phyloP scores from a whole-genome alignment of 64 coral and sea anemone genomes.

The Platygyra sinensis region DNA sequence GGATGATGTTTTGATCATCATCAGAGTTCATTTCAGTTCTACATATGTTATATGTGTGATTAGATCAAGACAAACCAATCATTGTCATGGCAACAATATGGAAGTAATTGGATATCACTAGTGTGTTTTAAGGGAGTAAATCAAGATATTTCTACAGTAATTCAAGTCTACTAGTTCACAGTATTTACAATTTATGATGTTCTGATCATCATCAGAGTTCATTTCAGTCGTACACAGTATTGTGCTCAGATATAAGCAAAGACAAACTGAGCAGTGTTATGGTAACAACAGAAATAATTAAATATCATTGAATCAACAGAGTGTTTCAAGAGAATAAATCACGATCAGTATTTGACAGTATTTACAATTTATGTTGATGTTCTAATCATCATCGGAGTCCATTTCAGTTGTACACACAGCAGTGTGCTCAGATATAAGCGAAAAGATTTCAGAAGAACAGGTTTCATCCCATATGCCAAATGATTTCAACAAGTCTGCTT shows the following conservation, averaged over 20 bases:
- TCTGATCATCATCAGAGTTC: too few species aligned
- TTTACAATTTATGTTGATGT: conserved; percentile 8
- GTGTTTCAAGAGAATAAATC: too few species aligned
- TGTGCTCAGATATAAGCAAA: conserved; percentile 22
- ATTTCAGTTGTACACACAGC: conserved; percentile 29
- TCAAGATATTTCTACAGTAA: too few species aligned
- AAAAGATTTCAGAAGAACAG: conserved; percentile 60
- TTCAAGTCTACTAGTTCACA: too few species aligned
- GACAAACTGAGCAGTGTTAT: too few species aligned
- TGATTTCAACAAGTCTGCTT: conserved; percentile 36
- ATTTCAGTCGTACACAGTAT: too few species aligned
- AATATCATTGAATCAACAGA: too few species aligned
- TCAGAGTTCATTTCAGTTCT: conserved; percentile 23
- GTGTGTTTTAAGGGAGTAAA: too few species aligned
- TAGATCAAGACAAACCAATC: conserved; percentile 58
- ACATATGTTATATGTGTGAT: not conserved
- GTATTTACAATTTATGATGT: too few species aligned
- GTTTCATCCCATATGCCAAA: conserved; percentile 57
- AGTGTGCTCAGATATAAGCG: conserved; percentile 58
- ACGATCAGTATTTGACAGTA: too few species aligned
- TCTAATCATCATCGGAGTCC: conserved; percentile 37
- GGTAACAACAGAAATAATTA: too few species aligned
- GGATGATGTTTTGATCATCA: not conserved
- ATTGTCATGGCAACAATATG: not conserved
- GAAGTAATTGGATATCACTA: not conserved